Evolutionary conservation across 2,888 invertebrate genomes (phyloP).

Genomic region (Drosophila longiperda): DNA sequence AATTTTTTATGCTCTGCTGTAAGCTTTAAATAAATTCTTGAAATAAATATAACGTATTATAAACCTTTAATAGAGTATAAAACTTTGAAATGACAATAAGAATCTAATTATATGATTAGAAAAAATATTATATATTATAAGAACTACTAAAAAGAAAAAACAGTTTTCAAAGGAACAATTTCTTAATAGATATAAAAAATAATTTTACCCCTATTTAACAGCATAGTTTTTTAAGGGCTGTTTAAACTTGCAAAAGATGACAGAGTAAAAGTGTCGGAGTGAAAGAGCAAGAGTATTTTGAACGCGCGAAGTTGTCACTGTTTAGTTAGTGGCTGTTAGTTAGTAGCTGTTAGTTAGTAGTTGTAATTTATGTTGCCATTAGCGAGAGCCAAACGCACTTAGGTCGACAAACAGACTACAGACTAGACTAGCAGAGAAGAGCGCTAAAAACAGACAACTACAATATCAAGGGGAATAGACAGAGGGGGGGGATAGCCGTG

Average conservation of each 20-base stretch:
- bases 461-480: not conserved
- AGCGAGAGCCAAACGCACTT: conserved; percentile 64
- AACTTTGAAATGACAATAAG: not conserved
- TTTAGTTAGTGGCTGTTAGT: conserved; percentile 64
- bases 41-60: not conserved
- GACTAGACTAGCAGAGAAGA: conserved; percentile 2
- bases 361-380: conserved; percentile 73
- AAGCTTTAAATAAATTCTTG: not conserved
- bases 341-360: conserved; percentile 65
- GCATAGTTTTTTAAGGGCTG: not conserved
- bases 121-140: too few species aligned
- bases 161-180: not conserved
- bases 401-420: conserved; percentile 31
- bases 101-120: too few species aligned
- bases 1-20: not conserved
- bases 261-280: not conserved
- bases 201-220: not conserved
- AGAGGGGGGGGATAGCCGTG: not conserved
- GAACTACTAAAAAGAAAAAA: too few species aligned
- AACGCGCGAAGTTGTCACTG: conserved; percentile 47
- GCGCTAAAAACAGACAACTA: conserved; percentile 2
- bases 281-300: conserved; percentile 34
- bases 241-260: not conserved
- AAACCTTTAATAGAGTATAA: not conserved
- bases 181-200: not conserved